Evolutionary conservation across 2,888 invertebrate species (phyloP), one percentile per base, ranked within the genome.

Genomic region (Polyploca ridens): DNA sequence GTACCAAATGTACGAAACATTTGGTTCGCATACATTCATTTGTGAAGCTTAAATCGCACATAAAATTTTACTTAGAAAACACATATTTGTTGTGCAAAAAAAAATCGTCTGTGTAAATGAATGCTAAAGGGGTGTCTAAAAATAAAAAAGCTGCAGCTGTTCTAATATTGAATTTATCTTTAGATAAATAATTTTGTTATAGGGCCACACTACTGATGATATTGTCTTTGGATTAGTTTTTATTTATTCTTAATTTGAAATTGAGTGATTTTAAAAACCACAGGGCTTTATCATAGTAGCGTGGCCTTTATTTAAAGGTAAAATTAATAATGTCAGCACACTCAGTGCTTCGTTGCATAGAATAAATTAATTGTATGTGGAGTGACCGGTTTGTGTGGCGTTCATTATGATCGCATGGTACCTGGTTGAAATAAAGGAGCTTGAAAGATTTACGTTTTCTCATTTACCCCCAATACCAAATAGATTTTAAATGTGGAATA

Each of bases 391-490:
- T 62, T 57, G 38, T 65, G 67, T 58, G 62, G 63, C 46, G 63
- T 60, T 62, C 58, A 64, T 66, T 63, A 73, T 68, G 77, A 67
- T 69, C 66, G 73, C 66, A 62, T 77, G 79, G 83, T 85, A 84
- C 83, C 82, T 88, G 88, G 85, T 89, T 84, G 81, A 87, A 93
- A 91, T 93, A 93, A 94, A 94, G 88, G 89, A 91, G 93, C 93
- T 93, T 94, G 88, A 87, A 88, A 81, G 73, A 79, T 64, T 58
- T 66, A 33, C 35, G 5, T 33, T 63, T 58, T 69, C 62, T 68
- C 63, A 64, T 68, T 65, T 61, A 19, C 11, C 13, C 11, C 7
- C 8, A 8, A 62, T 16, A n/a, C n/a, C n/a, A n/a, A 44, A 14
- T 4, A 13, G 44, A 44, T 5, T 14, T 44, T 41, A 41, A 41